These are phyloP conservation scores for Myiothlypis coronata DNA, from an alignment of 2,797 vertebrate genomes.

Conservation along the genomic window DNA sequence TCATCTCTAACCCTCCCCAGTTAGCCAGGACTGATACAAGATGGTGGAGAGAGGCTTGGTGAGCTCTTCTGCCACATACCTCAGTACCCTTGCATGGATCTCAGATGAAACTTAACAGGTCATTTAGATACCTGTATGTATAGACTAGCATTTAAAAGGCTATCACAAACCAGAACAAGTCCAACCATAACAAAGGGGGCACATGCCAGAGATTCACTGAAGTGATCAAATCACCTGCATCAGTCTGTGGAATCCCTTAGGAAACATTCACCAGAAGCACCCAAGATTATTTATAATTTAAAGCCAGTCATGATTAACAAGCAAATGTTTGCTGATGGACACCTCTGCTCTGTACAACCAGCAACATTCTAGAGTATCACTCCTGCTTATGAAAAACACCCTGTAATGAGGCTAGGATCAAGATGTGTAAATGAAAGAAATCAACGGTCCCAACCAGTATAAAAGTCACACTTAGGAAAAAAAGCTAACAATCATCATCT, in stretches of 20 bases:
- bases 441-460: background rate
- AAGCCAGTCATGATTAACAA: background rate
- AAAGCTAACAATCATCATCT: background rate
- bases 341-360: background rate
- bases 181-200: background rate
- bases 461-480: background rate
- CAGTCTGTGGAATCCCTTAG: background rate
- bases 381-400: background rate
- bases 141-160: background rate
- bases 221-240: background rate
- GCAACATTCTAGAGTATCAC: background rate
- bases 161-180: background rate
- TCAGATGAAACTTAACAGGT: background rate
- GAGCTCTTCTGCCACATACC: background rate
- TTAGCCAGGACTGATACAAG: background rate
- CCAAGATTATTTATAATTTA: background rate
- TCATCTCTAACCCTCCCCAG: accelerated
- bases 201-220: background rate
- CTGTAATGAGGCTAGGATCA: background rate
- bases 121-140: background rate
- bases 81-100: background rate
- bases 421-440: background rate
- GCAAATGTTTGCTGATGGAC: background rate
- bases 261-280: background rate
- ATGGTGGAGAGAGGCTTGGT: background rate